Evolutionary conservation across 1,140 invertebrate genomes (phyloP).

Genomic region (Tetramorium parvispinum): DNA sequence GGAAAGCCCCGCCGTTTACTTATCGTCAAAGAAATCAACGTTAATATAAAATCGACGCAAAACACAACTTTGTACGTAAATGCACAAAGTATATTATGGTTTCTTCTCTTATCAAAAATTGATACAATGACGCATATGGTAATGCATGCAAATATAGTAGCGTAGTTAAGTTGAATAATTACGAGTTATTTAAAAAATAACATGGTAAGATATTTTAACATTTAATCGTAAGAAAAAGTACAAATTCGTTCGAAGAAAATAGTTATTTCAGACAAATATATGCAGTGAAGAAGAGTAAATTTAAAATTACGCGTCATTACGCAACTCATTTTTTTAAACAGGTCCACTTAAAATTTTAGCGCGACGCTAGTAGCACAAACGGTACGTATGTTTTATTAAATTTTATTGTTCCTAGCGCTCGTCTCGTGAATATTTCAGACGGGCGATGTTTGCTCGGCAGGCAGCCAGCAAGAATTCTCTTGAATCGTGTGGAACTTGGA

Average conservation of each 20-base stretch:
- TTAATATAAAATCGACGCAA: constrained; percentile 57
- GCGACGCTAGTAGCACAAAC: constrained; percentile 9
- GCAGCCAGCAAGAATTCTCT: constrained; percentile 56
- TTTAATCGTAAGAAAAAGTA: background rate
- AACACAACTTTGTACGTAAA: background rate
- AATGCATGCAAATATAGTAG: background rate
- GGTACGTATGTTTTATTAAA: constrained; percentile 50
- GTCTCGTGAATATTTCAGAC: constrained; percentile 58
- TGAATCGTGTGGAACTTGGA: constrained; percentile 59
- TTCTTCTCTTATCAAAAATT: constrained; percentile 39
- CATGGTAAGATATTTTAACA: background rate
- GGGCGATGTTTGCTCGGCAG: constrained; percentile 50
- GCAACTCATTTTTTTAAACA: constrained; percentile 51
- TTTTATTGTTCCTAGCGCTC: constrained; percentile 52
- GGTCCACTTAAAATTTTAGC: constrained; percentile 52
- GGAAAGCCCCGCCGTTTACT: constrained; percentile 38
- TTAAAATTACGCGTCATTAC: constrained; percentile 24
- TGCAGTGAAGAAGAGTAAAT: background rate
- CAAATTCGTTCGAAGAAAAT: background rate
- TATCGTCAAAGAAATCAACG: constrained; percentile 49
- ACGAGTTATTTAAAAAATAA: constrained; percentile 9
- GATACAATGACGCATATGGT: background rate
- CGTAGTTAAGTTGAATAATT: background rate
- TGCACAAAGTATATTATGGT: background rate
- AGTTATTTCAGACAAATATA: background rate